Evolutionary conservation across 2,113 vertebrate species (phyloP), one percentile per base, ranked within the genome.

Genomic region (Trogon surrucura): DNA sequence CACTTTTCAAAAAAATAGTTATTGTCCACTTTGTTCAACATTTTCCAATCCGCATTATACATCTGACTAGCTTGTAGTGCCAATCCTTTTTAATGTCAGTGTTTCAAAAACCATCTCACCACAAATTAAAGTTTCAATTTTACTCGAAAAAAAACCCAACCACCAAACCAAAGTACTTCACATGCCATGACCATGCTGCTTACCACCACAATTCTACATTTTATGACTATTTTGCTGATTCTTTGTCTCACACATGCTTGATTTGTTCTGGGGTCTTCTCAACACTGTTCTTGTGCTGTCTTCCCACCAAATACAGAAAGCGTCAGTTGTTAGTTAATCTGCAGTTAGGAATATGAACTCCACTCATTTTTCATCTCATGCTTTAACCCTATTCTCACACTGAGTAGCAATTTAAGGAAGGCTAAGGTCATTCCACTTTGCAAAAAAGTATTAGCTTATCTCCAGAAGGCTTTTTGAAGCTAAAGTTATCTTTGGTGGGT

Each of bases 1-100:
- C 8, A 47, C 51, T 80, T 89, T 64, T 38, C 41, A 41, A 16
- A 58, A 97, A 97, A 96, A 67, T 18, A 86, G 56, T 74, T 93
- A 77, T 27, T 88, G 65, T 74, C 66, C 54, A 29, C 70, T 89
- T 26, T 81, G 60, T 74, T 91, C 65, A 95, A 69, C 14, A 17
- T 94, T 92, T 84, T 95, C 80, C 77, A 83, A 2, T 60, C 64
- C 79, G 36, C 17, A 62, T 21, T 26, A 88, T 72, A 61, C 77
- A 91, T 74, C 69, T 60, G 67, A 70, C 57, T 64, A 50, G 58
- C 53, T 73, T 91, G 16, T 60, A 87, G 48, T 5, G 13, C 67
- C 53, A 87, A 32, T 71, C 53, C 16, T 85, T 70, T 62, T 72
- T 83, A 77, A 84, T 19, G 53, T 34, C 2, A 2, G 53, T 5